These are phyloP conservation scores for Oreortyx pictus DNA, from an alignment of 2,797 vertebrate species.

Conservation along the genomic window DNA sequence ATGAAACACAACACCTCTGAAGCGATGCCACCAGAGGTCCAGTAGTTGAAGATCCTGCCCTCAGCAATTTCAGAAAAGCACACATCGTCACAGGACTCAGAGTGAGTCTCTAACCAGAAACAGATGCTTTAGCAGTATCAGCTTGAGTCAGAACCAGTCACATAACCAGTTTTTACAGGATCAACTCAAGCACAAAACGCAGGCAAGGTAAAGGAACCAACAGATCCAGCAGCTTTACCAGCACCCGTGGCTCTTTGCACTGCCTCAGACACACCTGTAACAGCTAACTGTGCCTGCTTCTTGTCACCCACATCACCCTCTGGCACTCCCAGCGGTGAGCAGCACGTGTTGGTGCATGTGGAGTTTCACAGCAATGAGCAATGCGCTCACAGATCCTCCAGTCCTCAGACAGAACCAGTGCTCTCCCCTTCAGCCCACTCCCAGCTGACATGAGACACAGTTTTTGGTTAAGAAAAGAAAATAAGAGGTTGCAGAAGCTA, in stretches of 20 bases:
- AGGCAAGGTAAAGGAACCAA: neutral
- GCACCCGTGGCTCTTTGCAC: neutral
- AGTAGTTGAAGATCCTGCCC: neutral
- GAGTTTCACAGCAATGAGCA: neutral
- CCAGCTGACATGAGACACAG: neutral
- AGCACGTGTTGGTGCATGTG: neutral
- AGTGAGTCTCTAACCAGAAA: neutral
- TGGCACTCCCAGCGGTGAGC: neutral
- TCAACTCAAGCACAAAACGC: accelerated
- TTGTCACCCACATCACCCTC: neutral
- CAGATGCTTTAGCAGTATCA: neutral
- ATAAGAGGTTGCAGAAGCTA: neutral
- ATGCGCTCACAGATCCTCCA: neutral
- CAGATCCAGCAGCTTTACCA: neutral
- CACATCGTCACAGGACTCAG: neutral
- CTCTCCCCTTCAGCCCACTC: neutral
- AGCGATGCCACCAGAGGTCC: too few species aligned
- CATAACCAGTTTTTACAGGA: neutral
- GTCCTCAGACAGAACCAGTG: neutral
- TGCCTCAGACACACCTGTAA: neutral
- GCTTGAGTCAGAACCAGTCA: neutral
- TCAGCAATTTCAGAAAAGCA: neutral
- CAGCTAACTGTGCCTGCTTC: neutral
- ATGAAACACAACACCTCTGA: too few species aligned
- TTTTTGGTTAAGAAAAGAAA: neutral